Base-by-base conservation (phyloP, 1,140 invertebrate genomes). In the Palaemon carinicauda region DNA sequence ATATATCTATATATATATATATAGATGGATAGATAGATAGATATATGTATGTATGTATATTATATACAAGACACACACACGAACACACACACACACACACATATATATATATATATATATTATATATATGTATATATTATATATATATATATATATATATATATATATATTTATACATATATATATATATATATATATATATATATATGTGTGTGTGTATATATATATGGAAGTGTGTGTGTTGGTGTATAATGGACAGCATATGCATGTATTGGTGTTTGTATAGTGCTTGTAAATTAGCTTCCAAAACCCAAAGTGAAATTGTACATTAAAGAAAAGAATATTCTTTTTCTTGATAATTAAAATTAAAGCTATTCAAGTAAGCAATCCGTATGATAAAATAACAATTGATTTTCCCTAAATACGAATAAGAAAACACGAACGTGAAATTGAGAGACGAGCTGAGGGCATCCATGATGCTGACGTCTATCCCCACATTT, bases 361-460 rank as follows among this genome's bases (percentile, higher is more conserved):
- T 41, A 12, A 29, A 17, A 17, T 24, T 12, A 41, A 41, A 1
- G 41, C 12, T 41, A 41, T 41, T 12, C 41, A 41, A 9, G 1
- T 41, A 41, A 7, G 1, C 12, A 41, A 41, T 9, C 41, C 41
- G 1, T 41, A 5, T 41, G 41, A 5, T 12, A 12, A 41, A 41
- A 12, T 12, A 12, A 41, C 41, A 41, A 9, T n/a, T n/a, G 7
- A 41, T 41, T 41, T 0, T 12, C 0, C 12, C 0, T 41, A 41
- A 41, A 41, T 12, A 9, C 41, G 1, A 41, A 41, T 9, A 41
- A 0, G 41, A 41, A 41, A 41, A 41, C 12, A 82, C 80, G 52
- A 29, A 82, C 80, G 80, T 74, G 33, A 82, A 82, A n/a, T 82
- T 82, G n/a, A 82, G 80, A 17, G 51, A 54, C 24, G 41, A 21